Percentiles rank a stretch among this genome's conserved stretches.
Conservation (phyloP, 1,140 invertebrate species). For the Pentalonia nigronervosa region DNA sequence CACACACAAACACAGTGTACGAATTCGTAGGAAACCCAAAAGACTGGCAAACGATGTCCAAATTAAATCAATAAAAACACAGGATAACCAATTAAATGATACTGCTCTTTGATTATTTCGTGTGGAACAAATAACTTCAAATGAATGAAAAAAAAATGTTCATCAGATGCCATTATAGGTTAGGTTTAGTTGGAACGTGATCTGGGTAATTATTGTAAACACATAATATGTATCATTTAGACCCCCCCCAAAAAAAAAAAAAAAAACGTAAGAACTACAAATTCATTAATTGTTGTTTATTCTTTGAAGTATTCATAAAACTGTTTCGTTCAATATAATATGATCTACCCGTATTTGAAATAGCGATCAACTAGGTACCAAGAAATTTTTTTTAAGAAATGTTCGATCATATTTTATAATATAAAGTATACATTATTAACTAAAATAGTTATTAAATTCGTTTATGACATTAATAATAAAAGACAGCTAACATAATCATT, state of each 20-base stretch:
- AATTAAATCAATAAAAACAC: neutral
- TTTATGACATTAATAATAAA: too few relatives aligned
- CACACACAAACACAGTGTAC: neutral
- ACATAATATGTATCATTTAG: neutral
- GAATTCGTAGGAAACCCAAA: neutral
- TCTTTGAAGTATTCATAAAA: too few relatives aligned
- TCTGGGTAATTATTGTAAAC: neutral
- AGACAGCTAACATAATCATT: too few relatives aligned
- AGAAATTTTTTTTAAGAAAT: too few relatives aligned
- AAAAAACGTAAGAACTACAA: neutral
- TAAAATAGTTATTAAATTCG: too few relatives aligned
- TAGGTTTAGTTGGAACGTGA: neutral
- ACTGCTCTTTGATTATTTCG: neutral
- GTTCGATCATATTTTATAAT: too few relatives aligned
- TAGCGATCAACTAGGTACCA: too few relatives aligned
- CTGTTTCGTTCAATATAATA: too few relatives aligned
- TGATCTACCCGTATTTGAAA: too few relatives aligned
- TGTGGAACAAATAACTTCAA: neutral
- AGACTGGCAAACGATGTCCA: neutral
- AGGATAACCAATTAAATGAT: neutral
- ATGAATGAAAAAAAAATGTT: neutral
- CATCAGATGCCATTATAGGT: neutral
- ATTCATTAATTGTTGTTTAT: too few relatives aligned
- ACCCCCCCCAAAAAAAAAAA: too few relatives aligned
- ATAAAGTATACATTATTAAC: too few relatives aligned